Percentiles rank a stretch among this genome's conserved stretches.
Conservation (phyloP, 2,888 invertebrate species). For the Invenusta paracnida region DNA sequence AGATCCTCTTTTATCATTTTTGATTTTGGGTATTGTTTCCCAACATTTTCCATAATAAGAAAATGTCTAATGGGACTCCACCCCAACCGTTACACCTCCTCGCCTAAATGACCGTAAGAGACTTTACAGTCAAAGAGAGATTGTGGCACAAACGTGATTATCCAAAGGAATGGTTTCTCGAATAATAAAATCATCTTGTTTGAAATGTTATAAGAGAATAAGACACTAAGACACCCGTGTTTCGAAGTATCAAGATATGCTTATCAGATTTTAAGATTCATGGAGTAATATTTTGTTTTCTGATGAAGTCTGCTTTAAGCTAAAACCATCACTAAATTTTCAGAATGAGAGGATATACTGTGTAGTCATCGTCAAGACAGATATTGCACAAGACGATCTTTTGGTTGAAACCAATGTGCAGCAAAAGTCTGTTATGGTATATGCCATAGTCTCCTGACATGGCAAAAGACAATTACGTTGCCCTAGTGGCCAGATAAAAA, state of each 20-base stretch:
- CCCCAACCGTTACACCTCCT: neutral
- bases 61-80: too few species aligned
- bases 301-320: neutral
- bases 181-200: neutral
- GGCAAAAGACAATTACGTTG: too few species aligned
- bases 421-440: neutral
- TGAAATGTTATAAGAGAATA: constrained; percentile 1
- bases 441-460: too few species aligned
- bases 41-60: too few species aligned
- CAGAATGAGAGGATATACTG: neutral
- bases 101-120: neutral
- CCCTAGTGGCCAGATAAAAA: too few species aligned
- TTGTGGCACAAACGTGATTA: neutral
- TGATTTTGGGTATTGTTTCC: too few species aligned
- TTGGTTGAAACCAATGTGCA: neutral
- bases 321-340: neutral
- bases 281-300: constrained; percentile 1
- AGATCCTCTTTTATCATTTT: too few species aligned
- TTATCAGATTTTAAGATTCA: constrained; percentile 12
- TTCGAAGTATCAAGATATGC: neutral
- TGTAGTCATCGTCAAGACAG: neutral
- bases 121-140: neutral
- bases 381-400: constrained; percentile 15
- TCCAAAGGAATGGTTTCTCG: constrained; percentile 1
- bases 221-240: neutral